These are phyloP conservation scores for Danio aesculapii DNA, from an alignment of 2,797 vertebrate genomes.

Conservation along the genomic window DNA sequence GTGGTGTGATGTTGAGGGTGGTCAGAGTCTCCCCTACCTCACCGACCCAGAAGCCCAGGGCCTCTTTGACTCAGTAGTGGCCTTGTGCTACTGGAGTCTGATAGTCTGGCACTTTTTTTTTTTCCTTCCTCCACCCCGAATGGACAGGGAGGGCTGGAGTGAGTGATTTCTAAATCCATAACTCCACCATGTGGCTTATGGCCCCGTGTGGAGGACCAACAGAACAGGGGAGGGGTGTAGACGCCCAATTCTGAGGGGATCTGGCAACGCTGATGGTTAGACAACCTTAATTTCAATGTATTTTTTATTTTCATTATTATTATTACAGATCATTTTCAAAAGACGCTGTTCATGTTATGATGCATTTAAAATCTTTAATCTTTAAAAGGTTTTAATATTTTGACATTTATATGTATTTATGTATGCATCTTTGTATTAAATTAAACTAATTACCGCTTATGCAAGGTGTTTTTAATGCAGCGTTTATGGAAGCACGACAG, in stretches of 20 bases:
- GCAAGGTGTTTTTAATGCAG: too few species aligned
- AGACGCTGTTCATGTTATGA: too few species aligned
- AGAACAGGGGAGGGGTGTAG: neutral
- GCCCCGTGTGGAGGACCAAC: constrained; percentile 38
- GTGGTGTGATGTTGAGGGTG: constrained; percentile 51
- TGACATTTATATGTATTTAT: too few species aligned
- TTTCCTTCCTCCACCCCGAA: constrained; percentile 34
- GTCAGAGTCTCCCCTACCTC: constrained; percentile 59
- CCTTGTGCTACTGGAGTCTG: constrained; percentile 77
- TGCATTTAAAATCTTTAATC: too few species aligned
- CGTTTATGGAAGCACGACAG: too few species aligned
- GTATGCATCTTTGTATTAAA: too few species aligned
- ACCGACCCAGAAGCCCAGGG: constrained; percentile 76
- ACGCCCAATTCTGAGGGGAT: neutral
- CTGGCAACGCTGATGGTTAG: too few species aligned
- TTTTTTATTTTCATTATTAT: too few species aligned
- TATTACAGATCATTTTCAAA: too few species aligned
- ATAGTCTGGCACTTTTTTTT: constrained; percentile 75
- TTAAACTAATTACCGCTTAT: too few species aligned
- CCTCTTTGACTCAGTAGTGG: constrained; percentile 75
- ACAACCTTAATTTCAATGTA: too few species aligned
- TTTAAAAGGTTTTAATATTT: too few species aligned
- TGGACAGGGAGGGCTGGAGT: constrained; percentile 63
- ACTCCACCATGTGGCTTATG: constrained; percentile 84
- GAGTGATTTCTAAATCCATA: constrained; percentile 77